phyloP scores from a whole-genome alignment of 2,888 invertebrate genomes.

The Saturnia pavonia region DNA sequence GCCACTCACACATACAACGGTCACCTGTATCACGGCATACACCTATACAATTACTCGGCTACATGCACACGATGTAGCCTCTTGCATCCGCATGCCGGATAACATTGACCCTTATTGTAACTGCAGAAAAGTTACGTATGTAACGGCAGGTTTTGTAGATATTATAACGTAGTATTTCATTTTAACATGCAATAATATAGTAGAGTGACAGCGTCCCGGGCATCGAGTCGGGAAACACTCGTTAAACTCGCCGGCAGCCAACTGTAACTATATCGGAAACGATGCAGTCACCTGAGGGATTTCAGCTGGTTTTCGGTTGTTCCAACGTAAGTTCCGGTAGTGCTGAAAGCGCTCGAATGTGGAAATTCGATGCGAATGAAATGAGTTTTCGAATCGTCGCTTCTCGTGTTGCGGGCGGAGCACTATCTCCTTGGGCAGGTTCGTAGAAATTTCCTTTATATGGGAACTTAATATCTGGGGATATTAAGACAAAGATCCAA shows the following conservation, averaged over 20 bases:
- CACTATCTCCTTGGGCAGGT: slow-evolving; percentile 51
- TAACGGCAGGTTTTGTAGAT: slow-evolving; percentile 19
- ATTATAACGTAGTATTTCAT: slow-evolving; percentile 37
- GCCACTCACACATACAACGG: slow-evolving; percentile 49
- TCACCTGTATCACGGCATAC: slow-evolving; percentile 48
- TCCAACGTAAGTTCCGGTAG: slow-evolving; percentile 41
- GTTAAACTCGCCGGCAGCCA: slow-evolving; percentile 50
- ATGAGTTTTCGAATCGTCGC: slow-evolving; percentile 62
- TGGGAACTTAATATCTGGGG: slow-evolving; percentile 63
- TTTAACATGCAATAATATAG: slow-evolving; percentile 42
- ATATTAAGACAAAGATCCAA: slow-evolving; percentile 60
- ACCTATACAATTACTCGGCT: slow-evolving; percentile 52
- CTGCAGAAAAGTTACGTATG: slow-evolving; percentile 39
- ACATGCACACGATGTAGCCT: slow-evolving; percentile 55
- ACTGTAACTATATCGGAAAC: slow-evolving; percentile 58
- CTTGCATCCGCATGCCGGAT: slow-evolving; percentile 40
- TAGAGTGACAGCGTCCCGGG: slow-evolving; percentile 49
- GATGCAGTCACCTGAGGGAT: slow-evolving; percentile 51
- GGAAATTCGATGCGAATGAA: slow-evolving; percentile 61
- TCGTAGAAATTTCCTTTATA: slow-evolving; percentile 60
- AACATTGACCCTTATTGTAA: slow-evolving; percentile 50
- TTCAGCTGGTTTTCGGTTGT: slow-evolving; percentile 47
- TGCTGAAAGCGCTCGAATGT: slow-evolving; percentile 41
- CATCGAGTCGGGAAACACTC: slow-evolving; percentile 55
- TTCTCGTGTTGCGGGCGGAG: slow-evolving; percentile 42